Percentiles rank a stretch among this genome's conserved stretches.
Evolutionary conservation across 2,888 invertebrate genomes (phyloP).

Genomic region (Acanthosepion lycidas): DNA sequence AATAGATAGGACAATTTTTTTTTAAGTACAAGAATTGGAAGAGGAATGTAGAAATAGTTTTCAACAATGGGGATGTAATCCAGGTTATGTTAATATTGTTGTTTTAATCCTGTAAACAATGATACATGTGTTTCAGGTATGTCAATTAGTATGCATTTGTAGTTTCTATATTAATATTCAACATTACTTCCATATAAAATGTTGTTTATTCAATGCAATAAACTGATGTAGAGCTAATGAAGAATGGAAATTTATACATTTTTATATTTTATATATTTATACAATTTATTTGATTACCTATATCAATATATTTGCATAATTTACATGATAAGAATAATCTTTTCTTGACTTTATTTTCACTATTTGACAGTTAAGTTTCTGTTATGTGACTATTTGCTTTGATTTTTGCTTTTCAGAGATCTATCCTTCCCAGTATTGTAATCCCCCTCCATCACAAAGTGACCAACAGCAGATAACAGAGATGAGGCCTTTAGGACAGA

Average conservation of each 20-base stretch:
- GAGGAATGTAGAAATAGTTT: too few species aligned
- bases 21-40: not conserved
- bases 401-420: not conserved
- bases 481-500: not conserved
- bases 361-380: not conserved
- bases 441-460: not conserved
- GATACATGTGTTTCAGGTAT: too few species aligned
- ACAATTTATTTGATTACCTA: not conserved
- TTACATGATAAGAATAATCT: not conserved
- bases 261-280: not conserved
- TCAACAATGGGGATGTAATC: too few species aligned
- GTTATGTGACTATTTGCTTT: not conserved
- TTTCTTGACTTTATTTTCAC: not conserved
- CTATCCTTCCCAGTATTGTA: not conserved
- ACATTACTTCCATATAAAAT: not conserved
- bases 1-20: not conserved
- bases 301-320: not conserved
- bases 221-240: not conserved
- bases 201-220: not conserved
- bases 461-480: not conserved
- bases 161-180: not conserved
- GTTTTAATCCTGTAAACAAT: too few species aligned
- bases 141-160: too few species aligned
- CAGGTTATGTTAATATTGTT: too few species aligned
- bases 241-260: not conserved